Percentiles rank a stretch among this genome's conserved stretches.
Conservation (phyloP, 2,113 vertebrate genomes). For the human region DNA sequence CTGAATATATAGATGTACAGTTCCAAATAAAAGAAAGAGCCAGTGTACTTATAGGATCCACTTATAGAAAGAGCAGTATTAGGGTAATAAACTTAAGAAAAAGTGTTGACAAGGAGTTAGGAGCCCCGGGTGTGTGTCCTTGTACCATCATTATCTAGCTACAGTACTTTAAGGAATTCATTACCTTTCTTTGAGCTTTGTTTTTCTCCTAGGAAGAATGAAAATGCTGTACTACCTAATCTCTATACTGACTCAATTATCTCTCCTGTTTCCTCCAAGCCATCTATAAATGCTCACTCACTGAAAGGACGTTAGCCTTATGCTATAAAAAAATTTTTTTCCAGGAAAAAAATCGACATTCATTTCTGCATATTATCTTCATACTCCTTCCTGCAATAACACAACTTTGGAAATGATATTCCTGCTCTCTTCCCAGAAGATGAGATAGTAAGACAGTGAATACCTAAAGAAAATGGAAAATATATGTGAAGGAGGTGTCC, state of each 20-base stretch:
- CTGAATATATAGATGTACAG: not conserved
- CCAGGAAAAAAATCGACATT: not conserved
- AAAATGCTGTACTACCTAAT: not conserved
- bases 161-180: not conserved
- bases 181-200: not conserved
- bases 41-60: not conserved
- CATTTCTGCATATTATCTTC: not conserved
- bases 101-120: not conserved
- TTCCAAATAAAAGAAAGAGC: not conserved
- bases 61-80: not conserved
- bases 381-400: not conserved
- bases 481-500: not conserved
- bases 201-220: not conserved
- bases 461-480: not conserved
- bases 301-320: not conserved
- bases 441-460: not conserved
- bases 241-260: not conserved
- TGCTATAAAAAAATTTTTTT: not conserved
- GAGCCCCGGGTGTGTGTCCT: not conserved
- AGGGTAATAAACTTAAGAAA: not conserved
- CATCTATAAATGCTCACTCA: not conserved
- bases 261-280: not conserved
- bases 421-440: not conserved
- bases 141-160: not conserved
- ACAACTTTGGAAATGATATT: not conserved